Evolutionary conservation across 2,888 invertebrate genomes (phyloP).

Genomic region (Acronicta leporina): DNA sequence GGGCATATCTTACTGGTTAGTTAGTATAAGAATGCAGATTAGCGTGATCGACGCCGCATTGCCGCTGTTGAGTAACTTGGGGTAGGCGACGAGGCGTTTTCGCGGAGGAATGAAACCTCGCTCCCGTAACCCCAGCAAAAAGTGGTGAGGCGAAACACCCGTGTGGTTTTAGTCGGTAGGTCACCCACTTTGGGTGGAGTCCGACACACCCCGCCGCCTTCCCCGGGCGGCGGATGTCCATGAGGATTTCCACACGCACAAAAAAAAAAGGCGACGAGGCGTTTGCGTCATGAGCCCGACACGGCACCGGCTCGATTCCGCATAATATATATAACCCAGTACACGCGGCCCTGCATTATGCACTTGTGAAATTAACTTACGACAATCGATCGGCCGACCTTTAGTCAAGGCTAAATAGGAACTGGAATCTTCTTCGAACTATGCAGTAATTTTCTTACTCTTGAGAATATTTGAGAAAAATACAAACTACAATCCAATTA

Average conservation of each 20-base stretch:
- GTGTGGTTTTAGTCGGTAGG: no score
- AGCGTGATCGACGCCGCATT: conserved; percentile 78
- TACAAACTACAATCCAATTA: conserved; percentile 2
- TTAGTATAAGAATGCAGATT: conserved; percentile 70
- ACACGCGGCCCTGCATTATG: conserved; percentile 62
- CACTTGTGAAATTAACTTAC: conserved; percentile 62
- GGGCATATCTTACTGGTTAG: conserved; percentile 15
- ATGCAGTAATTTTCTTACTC: conserved; percentile 6
- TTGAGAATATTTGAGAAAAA: conserved; percentile 4
- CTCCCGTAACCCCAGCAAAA: no score
- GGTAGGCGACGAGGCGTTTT: conserved; percentile 61
- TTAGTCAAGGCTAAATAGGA: conserved; percentile 57
- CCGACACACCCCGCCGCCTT: no score
- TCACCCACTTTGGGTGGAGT: no score
- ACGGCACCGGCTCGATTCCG: conserved; percentile 30
- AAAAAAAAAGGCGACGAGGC: conserved; percentile 59
- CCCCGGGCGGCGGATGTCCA: no score
- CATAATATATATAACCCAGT: conserved; percentile 51
- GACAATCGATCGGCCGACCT: conserved; percentile 63
- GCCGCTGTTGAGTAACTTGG: conserved; percentile 75
- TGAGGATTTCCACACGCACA: no score
- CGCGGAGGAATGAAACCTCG: no score
- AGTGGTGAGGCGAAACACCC: no score
- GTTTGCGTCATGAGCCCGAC: conserved; percentile 58
- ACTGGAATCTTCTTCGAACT: conserved; percentile 25